Percentiles rank a stretch among this genome's conserved stretches.
Conservation (phyloP, 2,797 vertebrate genomes). For the Tapera naevia region DNA sequence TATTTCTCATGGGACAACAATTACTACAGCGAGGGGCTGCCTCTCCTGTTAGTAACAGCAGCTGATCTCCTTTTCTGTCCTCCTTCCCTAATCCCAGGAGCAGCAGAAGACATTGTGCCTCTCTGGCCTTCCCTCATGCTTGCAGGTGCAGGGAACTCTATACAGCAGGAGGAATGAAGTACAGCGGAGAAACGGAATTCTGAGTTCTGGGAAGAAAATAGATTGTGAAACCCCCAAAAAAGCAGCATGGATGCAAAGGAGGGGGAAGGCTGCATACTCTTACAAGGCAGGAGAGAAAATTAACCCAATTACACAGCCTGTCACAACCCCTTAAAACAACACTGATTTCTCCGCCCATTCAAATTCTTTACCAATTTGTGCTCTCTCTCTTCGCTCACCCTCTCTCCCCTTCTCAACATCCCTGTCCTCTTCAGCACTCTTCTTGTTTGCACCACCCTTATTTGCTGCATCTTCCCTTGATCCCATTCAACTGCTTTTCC, state of each 20-base stretch:
- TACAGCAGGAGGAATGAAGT: not conserved
- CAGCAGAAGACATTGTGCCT: not conserved
- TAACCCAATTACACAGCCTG: not conserved
- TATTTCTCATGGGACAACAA: not conserved
- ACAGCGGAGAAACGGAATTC: not conserved
- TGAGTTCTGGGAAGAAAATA: not conserved
- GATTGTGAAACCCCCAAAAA: rapidly evolving
- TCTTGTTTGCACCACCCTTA: not conserved
- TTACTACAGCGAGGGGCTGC: not conserved
- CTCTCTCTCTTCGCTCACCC: not conserved
- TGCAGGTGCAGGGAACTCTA: not conserved
- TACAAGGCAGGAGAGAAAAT: not conserved
- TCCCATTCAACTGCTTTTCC: not conserved
- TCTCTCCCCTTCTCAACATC: not conserved
- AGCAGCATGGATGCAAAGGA: not conserved
- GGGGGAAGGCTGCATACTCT: not conserved
- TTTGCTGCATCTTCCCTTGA: not conserved
- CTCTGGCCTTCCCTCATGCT: not conserved
- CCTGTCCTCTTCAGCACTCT: not conserved
- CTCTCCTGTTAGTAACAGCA: not conserved
- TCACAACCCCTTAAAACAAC: not conserved
- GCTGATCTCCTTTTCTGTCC: not conserved
- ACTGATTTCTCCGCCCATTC: not conserved
- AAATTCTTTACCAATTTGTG: not conserved
- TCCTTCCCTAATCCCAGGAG: not conserved